These are phyloP conservation scores for Pterophyllum scalare DNA, from an alignment of 2,113 vertebrate genomes.

Conservation along the genomic window DNA sequence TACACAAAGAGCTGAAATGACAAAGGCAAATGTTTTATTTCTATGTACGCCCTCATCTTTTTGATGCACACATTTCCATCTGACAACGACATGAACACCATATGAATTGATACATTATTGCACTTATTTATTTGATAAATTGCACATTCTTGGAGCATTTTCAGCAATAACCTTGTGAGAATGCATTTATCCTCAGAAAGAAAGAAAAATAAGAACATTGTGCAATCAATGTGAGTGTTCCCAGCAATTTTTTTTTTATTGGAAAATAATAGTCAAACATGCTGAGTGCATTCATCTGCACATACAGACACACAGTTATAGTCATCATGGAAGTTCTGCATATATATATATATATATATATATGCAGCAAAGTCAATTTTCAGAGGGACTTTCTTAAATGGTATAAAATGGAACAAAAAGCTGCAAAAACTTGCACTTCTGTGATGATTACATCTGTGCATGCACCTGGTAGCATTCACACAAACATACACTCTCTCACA, in stretches of 20 bases:
- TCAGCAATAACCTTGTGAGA: background rate
- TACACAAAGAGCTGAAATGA: slow-evolving; percentile 7
- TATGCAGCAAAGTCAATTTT: background rate
- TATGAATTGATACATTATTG: background rate
- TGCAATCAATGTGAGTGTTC: slow-evolving; percentile 22
- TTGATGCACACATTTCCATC: background rate
- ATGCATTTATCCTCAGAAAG: background rate
- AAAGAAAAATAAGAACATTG: background rate
- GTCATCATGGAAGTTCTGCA: slow-evolving; percentile 35
- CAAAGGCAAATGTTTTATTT: background rate
- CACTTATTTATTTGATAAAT: slow-evolving; percentile 16
- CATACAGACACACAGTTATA: slow-evolving; percentile 31
- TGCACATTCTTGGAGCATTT: slow-evolving; percentile 8
- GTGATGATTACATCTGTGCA: slow-evolving; percentile 42
- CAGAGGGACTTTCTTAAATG: background rate
- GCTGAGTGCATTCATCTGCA: slow-evolving; percentile 31
- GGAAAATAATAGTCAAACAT: slow-evolving; percentile 62
- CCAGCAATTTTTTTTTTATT: slow-evolving; percentile 59
- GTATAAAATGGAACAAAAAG: background rate
- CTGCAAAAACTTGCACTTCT: slow-evolving; percentile 9
- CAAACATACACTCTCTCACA: background rate
- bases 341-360: background rate
- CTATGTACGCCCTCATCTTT: background rate
- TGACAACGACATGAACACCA: background rate
- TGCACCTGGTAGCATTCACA: slow-evolving; percentile 7